Evolutionary conservation across 2,888 invertebrate genomes (phyloP).

Genomic region (Heliconius hortense): DNA sequence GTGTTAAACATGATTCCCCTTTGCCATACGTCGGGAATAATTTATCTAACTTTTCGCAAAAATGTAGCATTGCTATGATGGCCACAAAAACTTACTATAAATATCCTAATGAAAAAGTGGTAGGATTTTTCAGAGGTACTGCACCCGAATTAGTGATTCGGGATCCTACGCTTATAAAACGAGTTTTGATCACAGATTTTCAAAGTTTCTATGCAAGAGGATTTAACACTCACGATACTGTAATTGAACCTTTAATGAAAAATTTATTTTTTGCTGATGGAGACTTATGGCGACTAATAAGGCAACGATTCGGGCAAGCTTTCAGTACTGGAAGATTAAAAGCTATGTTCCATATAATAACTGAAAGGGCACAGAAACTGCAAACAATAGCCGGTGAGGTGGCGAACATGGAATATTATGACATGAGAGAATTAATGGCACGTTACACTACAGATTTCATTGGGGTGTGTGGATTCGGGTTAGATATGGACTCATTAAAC

Average conservation of each 20-base stretch:
- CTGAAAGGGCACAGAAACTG: slow-evolving; percentile 65
- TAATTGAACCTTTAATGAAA: slow-evolving; percentile 64
- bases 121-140: slow-evolving; percentile 64
- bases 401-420: slow-evolving; percentile 56
- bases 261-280: slow-evolving; percentile 73
- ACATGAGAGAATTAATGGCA: slow-evolving; percentile 70
- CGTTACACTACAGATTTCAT: slow-evolving; percentile 74
- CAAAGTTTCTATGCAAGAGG: slow-evolving; percentile 65
- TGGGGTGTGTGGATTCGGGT: slow-evolving; percentile 71
- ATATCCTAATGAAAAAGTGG: slow-evolving; percentile 68
- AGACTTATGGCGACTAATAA: slow-evolving; percentile 67
- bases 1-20: slow-evolving; percentile 65
- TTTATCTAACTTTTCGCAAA: slow-evolving; percentile 58
- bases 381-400: slow-evolving; percentile 61
- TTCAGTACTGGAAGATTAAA: slow-evolving; percentile 71
- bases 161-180: slow-evolving; percentile 67
- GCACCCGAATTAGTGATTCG: slow-evolving; percentile 65
- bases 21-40: slow-evolving; percentile 64
- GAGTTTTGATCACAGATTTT: slow-evolving; percentile 66
- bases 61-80: slow-evolving; percentile 64
- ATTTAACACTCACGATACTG: slow-evolving; percentile 59
- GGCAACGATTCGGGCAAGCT: slow-evolving; percentile 68
- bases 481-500: slow-evolving; percentile 64
- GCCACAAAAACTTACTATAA: slow-evolving; percentile 62
- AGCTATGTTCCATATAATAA: slow-evolving; percentile 72